Percentiles rank a stretch among this genome's conserved stretches.
These are phyloP conservation scores for Spea bombifrons DNA, from an alignment of 2,113 vertebrate species.

Conservation along the genomic window DNA sequence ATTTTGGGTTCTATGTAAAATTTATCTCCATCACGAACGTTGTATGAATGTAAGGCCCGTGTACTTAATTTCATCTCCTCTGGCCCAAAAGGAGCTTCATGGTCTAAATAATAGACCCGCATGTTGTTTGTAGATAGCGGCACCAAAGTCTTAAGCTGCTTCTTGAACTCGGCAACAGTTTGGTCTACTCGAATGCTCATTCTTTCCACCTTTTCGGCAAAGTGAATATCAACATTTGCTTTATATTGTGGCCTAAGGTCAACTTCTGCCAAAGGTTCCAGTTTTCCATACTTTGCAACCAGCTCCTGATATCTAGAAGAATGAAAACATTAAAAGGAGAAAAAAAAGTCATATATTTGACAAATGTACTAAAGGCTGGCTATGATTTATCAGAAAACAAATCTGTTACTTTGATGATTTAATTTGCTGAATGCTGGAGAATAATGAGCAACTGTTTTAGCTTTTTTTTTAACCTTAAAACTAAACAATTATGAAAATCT, in stretches of 20 bases:
- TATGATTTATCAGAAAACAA: too few relatives aligned
- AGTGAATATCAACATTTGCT: conserved; percentile 84
- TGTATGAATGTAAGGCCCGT: conserved; percentile 86
- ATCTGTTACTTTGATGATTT: too few relatives aligned
- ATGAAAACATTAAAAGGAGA: not conserved
- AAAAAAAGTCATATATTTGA: too few relatives aligned
- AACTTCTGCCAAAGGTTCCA: conserved; percentile 90
- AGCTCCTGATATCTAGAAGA: conserved; percentile 82
- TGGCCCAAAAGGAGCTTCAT: conserved; percentile 80
- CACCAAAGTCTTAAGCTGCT: conserved; percentile 79
- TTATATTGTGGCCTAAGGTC: conserved; percentile 86
- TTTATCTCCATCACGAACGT: conserved; percentile 91
- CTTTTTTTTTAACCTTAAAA: too few relatives aligned
- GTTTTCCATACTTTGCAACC: conserved; percentile 86
- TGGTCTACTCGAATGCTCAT: conserved; percentile 87
- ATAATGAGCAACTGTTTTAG: too few relatives aligned
- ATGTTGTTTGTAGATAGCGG: conserved; percentile 83
- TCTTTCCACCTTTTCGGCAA: conserved; percentile 79
- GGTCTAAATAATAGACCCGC: conserved; percentile 86
- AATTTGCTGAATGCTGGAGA: too few relatives aligned
- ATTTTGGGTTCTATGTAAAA: conserved; percentile 85
- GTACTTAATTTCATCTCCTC: conserved; percentile 89
- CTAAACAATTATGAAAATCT: too few relatives aligned
- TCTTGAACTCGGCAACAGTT: conserved; percentile 91
- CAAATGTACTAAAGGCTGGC: too few relatives aligned